A percentile compares a stretch with the other conserved stretches of the same genome.
These are phyloP conservation scores for Pangasius mekongensis DNA, from an alignment of 2,797 vertebrate species.

Conservation along the genomic window DNA sequence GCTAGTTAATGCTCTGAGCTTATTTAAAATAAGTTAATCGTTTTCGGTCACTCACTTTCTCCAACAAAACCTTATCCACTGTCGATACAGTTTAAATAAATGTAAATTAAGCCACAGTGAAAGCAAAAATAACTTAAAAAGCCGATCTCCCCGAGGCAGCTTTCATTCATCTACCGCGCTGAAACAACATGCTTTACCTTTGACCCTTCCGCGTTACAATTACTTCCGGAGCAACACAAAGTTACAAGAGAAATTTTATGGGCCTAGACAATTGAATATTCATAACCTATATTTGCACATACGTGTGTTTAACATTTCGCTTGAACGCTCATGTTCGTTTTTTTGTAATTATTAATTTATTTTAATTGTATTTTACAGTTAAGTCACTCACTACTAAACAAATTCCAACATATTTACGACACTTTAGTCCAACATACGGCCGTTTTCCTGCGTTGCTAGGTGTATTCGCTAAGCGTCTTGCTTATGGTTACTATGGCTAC, in stretches of 20 bases:
- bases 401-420: neutral
- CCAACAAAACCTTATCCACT: neutral
- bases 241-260: neutral
- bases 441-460: neutral
- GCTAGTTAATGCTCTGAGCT: neutral
- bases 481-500: conserved; percentile 11
- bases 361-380: neutral
- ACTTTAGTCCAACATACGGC: neutral
- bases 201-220: neutral
- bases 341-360: neutral
- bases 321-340: neutral
- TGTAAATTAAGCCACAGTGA: neutral
- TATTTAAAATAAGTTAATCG: no score
- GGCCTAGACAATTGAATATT: neutral
- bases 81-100: neutral
- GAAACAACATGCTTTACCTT: neutral
- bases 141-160: neutral
- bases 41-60: neutral
- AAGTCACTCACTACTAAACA: neutral
- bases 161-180: conserved; percentile 9
- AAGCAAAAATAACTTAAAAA: neutral
- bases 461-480: neutral
- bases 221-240: neutral
- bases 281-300: neutral
- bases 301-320: no score